Percentiles rank a stretch among this genome's conserved stretches.
phyloP scores from a whole-genome alignment of 1,140 invertebrate genomes.

The Zophobas atratus region DNA sequence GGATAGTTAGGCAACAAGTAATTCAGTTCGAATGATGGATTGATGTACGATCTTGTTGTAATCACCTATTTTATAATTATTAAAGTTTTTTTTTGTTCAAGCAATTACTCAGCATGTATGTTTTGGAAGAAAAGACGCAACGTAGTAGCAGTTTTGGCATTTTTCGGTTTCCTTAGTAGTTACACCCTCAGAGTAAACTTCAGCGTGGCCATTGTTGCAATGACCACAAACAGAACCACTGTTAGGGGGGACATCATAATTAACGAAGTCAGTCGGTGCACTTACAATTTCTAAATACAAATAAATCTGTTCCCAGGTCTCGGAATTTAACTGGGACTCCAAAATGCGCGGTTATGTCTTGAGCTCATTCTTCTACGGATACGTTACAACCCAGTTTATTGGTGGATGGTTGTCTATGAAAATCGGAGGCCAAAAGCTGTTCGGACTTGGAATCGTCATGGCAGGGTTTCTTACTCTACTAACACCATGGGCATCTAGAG shows the following conservation, averaged over 20 bases:
- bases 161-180: constrained; percentile 91
- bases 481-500: constrained; percentile 82
- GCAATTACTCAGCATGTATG: constrained; percentile 69
- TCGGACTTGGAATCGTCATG: constrained; percentile 85
- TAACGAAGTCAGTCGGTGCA: constrained; percentile 67
- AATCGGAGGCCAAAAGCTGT: constrained; percentile 76
- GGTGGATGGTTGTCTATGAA: constrained; percentile 71
- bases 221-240: constrained; percentile 79
- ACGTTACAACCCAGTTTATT: constrained; percentile 80
- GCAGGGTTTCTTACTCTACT: constrained; percentile 87
- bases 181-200: constrained; percentile 91
- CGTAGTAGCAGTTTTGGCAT: constrained; percentile 83
- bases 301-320: constrained; percentile 2
- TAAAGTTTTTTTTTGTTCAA: neutral
- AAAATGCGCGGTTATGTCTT: constrained; percentile 84
- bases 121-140: constrained; percentile 82
- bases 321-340: constrained; percentile 86
- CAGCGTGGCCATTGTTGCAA: constrained; percentile 91
- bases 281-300: neutral
- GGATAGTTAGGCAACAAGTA: too few relatives aligned
- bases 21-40: too few relatives aligned
- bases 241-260: constrained; percentile 73
- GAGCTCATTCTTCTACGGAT: constrained; percentile 90
- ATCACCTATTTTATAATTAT: too few relatives aligned
- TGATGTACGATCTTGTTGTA: too few relatives aligned